Conservation (phyloP, 2,888 invertebrate genomes). For the Neria commutata region DNA sequence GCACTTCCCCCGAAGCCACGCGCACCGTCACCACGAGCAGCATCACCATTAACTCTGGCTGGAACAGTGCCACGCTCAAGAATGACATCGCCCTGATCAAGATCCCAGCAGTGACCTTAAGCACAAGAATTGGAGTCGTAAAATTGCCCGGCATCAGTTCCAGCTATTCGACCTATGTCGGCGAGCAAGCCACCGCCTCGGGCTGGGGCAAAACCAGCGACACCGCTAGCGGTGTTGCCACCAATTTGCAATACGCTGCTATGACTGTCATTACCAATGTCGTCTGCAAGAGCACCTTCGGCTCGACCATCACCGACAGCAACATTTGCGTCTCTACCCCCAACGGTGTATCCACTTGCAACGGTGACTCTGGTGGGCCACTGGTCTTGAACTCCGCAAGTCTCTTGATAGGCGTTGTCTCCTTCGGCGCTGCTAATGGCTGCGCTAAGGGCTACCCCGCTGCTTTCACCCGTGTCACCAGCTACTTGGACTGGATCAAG, state of each 20-base stretch:
- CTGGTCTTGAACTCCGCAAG: conserved; percentile 34
- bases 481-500: conserved; percentile 47
- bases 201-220: conserved; percentile 54
- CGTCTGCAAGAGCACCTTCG: conserved; percentile 37
- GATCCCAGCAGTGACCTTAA: conserved; percentile 36
- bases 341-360: conserved; percentile 39
- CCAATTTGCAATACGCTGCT: conserved; percentile 38
- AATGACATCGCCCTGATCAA: conserved; percentile 48
- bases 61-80: conserved; percentile 35
- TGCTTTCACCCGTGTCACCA: conserved; percentile 46
- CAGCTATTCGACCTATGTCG: conserved; percentile 36
- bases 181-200: conserved; percentile 42
- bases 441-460: conserved; percentile 43
- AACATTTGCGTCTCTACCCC: conserved; percentile 44
- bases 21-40: conserved; percentile 31
- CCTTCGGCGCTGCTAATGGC: conserved; percentile 44
- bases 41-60: conserved; percentile 41
- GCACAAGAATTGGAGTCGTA: conserved; percentile 36
- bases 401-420: conserved; percentile 44
- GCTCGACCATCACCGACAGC: conserved; percentile 27
- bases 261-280: conserved; percentile 41
- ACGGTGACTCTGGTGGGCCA: conserved; percentile 50
- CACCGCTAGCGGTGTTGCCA: conserved; percentile 31
- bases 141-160: conserved; percentile 35
- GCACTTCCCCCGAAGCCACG: conserved; percentile 30